Conservation (phyloP, 2,797 vertebrate genomes). For the Morus bassanus region DNA sequence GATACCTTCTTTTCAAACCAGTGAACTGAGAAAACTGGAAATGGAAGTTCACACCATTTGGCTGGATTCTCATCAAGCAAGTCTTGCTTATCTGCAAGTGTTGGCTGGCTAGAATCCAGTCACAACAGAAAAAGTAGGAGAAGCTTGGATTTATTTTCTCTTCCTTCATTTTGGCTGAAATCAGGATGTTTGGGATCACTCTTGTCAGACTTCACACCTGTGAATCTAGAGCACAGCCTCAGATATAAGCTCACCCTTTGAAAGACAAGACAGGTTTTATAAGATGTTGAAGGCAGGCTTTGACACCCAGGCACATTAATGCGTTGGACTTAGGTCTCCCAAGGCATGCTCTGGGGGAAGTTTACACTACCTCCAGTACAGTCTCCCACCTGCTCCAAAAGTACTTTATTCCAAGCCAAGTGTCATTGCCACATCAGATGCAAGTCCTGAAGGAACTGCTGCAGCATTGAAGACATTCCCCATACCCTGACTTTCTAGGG, state of each 20-base stretch:
- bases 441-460: background rate
- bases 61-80: background rate
- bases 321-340: background rate
- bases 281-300: background rate
- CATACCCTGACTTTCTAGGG: background rate
- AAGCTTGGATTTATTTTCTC: background rate
- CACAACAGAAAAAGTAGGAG: background rate
- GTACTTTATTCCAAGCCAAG: background rate
- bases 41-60: background rate
- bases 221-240: background rate
- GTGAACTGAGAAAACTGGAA: background rate
- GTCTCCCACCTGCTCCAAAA: background rate
- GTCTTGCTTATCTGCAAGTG: background rate
- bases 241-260: background rate
- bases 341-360: background rate
- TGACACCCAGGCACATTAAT: background rate
- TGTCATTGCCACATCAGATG: background rate
- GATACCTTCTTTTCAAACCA: background rate
- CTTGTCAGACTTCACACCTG: background rate
- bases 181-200: background rate
- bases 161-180: background rate
- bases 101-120: background rate
- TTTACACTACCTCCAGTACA: background rate
- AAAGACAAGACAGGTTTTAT: background rate
- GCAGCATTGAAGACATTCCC: background rate